Conservation (phyloP, 1,140 invertebrate genomes). For the Hyphantria cunea region DNA sequence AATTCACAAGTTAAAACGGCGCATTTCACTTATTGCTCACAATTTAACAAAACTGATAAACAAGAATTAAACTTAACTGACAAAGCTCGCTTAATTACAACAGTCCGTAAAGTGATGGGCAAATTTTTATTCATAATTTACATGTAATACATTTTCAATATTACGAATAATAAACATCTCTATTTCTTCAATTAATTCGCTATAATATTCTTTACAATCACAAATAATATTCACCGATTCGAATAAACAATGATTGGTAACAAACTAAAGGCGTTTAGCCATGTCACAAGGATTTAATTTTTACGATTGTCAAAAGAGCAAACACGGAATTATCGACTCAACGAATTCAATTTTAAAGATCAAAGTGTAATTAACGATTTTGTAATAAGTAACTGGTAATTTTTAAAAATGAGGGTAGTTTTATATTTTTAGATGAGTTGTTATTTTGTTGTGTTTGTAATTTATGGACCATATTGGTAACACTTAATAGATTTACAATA, state of each 20-base stretch:
- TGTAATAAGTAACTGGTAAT: neutral
- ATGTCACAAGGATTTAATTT: no score
- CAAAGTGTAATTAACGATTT: neutral
- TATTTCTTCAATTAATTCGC: neutral
- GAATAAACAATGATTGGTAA: conserved; percentile 1
- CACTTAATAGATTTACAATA: neutral
- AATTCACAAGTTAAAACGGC: neutral
- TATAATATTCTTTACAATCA: neutral
- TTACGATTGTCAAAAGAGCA: no score
- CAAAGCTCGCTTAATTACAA: conserved; percentile 7
- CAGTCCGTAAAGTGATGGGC: conserved; percentile 4
- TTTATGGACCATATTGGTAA: neutral
- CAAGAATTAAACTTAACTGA: conserved; percentile 15
- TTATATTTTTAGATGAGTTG: neutral
- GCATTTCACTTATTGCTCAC: neutral
- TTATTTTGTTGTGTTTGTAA: neutral
- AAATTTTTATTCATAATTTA: conserved; percentile 10
- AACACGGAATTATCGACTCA: conserved; percentile 3
- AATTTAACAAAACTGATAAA: neutral
- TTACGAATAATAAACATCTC: neutral
- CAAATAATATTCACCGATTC: neutral
- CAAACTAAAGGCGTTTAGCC: neutral
- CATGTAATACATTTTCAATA: conserved; percentile 1
- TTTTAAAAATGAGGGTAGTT: neutral
- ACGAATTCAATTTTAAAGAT: neutral